A percentile compares a stretch with the other conserved stretches of the same genome.
Evolutionary conservation across 2,888 invertebrate genomes (phyloP).

Genomic region (Branchellion lobata): DNA sequence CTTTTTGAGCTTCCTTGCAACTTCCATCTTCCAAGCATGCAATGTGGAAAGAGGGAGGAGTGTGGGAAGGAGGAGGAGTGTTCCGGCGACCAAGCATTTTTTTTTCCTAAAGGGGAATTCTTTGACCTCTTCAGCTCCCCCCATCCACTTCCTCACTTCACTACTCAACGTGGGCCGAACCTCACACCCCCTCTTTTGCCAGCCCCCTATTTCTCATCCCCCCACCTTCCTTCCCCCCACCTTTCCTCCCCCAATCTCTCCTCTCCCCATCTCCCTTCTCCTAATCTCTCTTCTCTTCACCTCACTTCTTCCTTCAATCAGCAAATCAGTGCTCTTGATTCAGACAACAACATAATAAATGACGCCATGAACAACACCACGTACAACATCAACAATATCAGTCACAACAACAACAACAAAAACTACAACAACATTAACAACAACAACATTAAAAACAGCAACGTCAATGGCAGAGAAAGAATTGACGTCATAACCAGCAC

Average conservation of each 20-base stretch:
- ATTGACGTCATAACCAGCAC: too few relatives aligned
- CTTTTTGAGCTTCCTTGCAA: background rate
- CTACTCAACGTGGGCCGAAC: too few relatives aligned
- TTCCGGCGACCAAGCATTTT: too few relatives aligned
- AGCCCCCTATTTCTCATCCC: background rate
- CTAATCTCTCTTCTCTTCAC: background rate
- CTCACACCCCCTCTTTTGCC: background rate
- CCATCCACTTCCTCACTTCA: too few relatives aligned
- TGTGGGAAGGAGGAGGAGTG: background rate
- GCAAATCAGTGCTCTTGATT: background rate
- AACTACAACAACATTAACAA: too few relatives aligned
- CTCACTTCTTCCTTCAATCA: background rate
- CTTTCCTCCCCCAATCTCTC: background rate
- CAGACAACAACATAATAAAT: background rate
- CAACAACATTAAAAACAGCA: too few relatives aligned
- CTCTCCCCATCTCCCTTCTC: slow-evolving; percentile 2
- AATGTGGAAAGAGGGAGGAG: background rate
- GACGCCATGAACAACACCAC: too few relatives aligned
- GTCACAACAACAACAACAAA: too few relatives aligned
- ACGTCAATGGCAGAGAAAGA: too few relatives aligned
- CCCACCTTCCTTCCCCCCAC: background rate
- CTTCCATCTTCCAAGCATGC: background rate
- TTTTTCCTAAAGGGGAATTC: too few relatives aligned
- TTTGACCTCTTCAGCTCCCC: too few relatives aligned
- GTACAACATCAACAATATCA: too few relatives aligned